Conservation (phyloP, 2,113 vertebrate species). For the Phrynosoma blainvillii region DNA sequence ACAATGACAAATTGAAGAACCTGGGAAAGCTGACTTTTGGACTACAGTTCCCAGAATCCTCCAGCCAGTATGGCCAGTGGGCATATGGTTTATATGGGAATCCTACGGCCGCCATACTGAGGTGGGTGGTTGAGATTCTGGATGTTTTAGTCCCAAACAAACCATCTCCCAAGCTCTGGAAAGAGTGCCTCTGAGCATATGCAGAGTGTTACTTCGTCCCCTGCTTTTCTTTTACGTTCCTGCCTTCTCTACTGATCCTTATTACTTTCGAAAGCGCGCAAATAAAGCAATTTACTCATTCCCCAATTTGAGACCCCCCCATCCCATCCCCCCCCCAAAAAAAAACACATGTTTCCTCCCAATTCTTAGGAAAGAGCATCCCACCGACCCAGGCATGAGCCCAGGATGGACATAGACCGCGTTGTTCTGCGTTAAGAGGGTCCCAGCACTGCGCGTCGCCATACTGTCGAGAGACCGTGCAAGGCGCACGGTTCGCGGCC, state of each 20-base stretch:
- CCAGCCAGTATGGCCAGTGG: too few relatives aligned
- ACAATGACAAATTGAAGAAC: too few relatives aligned
- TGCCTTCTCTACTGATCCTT: background rate
- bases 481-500: background rate
- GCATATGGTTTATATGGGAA: too few relatives aligned
- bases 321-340: background rate
- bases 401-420: constrained; percentile 65
- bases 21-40: too few relatives aligned
- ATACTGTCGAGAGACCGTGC: constrained; percentile 30
- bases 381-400: constrained; percentile 69
- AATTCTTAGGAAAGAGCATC: too few relatives aligned
- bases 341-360: too few relatives aligned
- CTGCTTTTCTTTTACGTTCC: background rate
- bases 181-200: background rate
- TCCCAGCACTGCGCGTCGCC: constrained; percentile 66
- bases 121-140: background rate
- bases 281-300: background rate
- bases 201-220: background rate
- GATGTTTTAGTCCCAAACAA: too few relatives aligned
- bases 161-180: too few relatives aligned
- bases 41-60: too few relatives aligned
- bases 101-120: too few relatives aligned
- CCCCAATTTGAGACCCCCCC: background rate
- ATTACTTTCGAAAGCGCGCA: background rate
- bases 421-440: constrained; percentile 59